Base-by-base conservation (phyloP, 2,888 invertebrate species). In the Brachyptera risi region DNA sequence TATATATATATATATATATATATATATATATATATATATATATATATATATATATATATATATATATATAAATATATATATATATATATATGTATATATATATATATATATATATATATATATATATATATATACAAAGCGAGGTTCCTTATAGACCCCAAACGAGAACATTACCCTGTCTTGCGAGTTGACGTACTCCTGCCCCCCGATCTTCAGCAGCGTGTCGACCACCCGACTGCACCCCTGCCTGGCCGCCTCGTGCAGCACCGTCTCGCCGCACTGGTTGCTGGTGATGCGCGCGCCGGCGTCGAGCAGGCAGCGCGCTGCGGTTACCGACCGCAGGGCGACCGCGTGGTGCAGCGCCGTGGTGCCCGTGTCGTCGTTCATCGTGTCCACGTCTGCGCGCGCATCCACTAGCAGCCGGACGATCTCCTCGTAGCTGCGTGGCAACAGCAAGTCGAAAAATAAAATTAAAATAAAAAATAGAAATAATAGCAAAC, bases 321-420 rank as follows among this genome's bases (percentile, higher is more conserved):
- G 67, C 5, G 73, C 71, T 5, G 75, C 71, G 49, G 68, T 63
- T 15, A 68, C 49, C 65, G 73, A 74, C 51, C 72, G 71, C 35
- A 76, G 67, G 51, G 69, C 69, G n/a, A 74, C 73, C 2, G 77
- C 75, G 60, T 74, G 73, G 56, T 73, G 74, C 59, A 78, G 65
- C n/a, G 74, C 69, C 23, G 76, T 74, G 23, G 71, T 68, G 27
- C 72, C 73, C 47, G 69, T 69, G 7, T 67, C 67, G 1, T 65
- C 65, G 60, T 69, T 66, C 42, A 66, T 17, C 17, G 65, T 37
- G 56, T 69, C 67, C 5, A 66, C 59, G 1, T 65, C 60, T 23
- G 69, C 71, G 0, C 67, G 67, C n/a, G 68, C 69, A 0, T 62
- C 56, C 5, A 76, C 71, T 56, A 78, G 69, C 27, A 69, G 65